Percentiles rank a stretch among this genome's conserved stretches.
These are phyloP conservation scores for Emydocephalus ijimae DNA, from an alignment of 2,113 vertebrate species.

Conservation along the genomic window DNA sequence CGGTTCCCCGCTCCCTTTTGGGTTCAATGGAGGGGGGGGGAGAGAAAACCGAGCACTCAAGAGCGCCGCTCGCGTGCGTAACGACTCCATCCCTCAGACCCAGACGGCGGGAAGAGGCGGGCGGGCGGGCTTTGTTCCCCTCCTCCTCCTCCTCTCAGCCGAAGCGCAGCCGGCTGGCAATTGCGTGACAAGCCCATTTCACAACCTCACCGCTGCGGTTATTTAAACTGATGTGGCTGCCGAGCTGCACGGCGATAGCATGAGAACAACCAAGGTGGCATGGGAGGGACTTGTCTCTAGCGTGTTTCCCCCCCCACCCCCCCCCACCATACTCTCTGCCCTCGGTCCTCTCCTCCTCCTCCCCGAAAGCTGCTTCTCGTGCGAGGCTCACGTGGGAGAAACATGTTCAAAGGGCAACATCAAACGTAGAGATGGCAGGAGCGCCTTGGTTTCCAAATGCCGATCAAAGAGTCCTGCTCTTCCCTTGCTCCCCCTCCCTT, in stretches of 20 bases:
- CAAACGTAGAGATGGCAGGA: neutral
- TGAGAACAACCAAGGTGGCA: slow-evolving; percentile 33
- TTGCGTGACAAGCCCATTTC: slow-evolving; percentile 56
- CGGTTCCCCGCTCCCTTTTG: neutral
- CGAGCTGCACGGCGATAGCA: neutral
- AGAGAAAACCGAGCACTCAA: neutral
- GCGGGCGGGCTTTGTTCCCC: neutral
- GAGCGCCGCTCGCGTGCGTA: neutral
- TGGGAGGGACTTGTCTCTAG: neutral
- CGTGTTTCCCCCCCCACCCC: no score
- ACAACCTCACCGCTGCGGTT: slow-evolving; percentile 43
- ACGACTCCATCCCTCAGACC: neutral
- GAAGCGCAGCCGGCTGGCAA: neutral
- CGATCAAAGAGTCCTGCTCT: neutral
- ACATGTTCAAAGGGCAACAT: slow-evolving; percentile 1
- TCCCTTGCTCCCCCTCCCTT: no score
- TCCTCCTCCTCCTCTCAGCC: neutral
- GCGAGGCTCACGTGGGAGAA: slow-evolving; percentile 5
- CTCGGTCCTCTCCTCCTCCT: neutral
- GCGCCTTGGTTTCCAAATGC: neutral
- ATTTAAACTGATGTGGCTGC: neutral
- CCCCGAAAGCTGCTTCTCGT: neutral
- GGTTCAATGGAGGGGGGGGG: no score
- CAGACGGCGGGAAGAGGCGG: neutral
- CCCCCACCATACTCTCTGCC: neutral